Evolutionary conservation across 92 coral and sea anemone species (phyloP).

Genomic region (Porites lobata): DNA sequence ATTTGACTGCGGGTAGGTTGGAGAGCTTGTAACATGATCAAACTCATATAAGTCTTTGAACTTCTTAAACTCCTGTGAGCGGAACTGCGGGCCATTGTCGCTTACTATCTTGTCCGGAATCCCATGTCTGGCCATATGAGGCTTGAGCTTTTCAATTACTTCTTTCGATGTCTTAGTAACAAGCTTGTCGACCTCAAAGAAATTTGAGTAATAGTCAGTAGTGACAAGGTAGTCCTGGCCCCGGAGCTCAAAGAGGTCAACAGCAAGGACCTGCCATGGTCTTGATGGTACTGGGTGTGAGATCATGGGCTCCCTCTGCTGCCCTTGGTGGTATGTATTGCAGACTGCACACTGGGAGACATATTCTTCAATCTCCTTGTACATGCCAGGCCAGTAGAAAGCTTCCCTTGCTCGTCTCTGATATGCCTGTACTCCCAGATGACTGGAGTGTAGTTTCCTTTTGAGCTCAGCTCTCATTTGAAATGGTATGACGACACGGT

Average conservation of each 20-base stretch:
- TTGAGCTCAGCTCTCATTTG: constrained; percentile 15
- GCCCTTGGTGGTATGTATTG: constrained; percentile 22
- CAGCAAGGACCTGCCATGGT: constrained; percentile 23
- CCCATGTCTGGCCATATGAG: not conserved
- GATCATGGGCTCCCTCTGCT: constrained; percentile 31
- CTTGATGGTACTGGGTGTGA: constrained; percentile 32
- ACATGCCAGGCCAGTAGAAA: too few species aligned
- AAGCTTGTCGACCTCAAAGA: constrained; percentile 33
- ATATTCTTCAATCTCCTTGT: too few species aligned
- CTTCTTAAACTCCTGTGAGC: not conserved
- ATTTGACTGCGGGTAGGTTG: constrained; percentile 9
- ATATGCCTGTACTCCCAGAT: constrained; percentile 47
- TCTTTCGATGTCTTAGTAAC: constrained; percentile 11
- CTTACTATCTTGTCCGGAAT: not conserved
- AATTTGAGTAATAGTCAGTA: constrained; percentile 21
- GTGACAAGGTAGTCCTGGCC: constrained; percentile 18
- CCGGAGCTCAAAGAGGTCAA: constrained; percentile 24
- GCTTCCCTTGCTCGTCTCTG: constrained; percentile 58
- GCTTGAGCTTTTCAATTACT: constrained; percentile 22
- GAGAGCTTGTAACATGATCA: constrained; percentile 11
- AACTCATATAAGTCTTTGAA: not conserved
- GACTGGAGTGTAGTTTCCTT: constrained; percentile 39
- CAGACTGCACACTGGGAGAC: too few species aligned
- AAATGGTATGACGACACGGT: constrained; percentile 21
- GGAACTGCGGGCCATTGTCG: constrained; percentile 5